Evolutionary conservation across 2,797 vertebrate genomes (phyloP).

Genomic region (Mormyrus proboscirostris): DNA sequence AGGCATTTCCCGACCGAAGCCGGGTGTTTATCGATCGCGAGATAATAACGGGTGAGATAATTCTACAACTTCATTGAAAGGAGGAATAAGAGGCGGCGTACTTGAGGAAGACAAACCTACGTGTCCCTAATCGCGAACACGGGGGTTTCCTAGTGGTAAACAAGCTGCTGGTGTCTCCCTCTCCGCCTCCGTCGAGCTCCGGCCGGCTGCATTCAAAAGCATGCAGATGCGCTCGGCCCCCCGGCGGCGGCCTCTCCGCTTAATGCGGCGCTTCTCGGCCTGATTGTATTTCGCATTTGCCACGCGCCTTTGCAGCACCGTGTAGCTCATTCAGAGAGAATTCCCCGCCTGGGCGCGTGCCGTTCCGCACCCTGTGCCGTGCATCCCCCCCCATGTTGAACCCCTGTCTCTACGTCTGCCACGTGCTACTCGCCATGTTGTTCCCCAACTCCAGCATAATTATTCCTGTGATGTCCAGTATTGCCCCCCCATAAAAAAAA

Average conservation of each 20-base stretch:
- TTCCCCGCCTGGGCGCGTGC: neutral
- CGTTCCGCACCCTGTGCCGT: neutral
- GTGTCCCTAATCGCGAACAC: constrained; percentile 46
- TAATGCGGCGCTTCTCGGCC: constrained; percentile 18
- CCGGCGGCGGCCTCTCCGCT: constrained; percentile 5
- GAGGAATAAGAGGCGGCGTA: constrained; percentile 75
- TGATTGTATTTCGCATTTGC: constrained; percentile 10
- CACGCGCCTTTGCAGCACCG: constrained; percentile 1
- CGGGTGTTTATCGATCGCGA: constrained; percentile 98
- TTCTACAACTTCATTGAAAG: constrained; percentile 74
- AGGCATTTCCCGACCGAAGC: constrained; percentile 89
- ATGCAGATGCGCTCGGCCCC: neutral
- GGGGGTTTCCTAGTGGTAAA: constrained; percentile 11
- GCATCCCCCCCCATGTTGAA: neutral
- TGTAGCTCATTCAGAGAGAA: neutral
- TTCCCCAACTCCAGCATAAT: neutral
- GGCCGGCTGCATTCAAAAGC: constrained; percentile 23
- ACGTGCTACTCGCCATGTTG: neutral
- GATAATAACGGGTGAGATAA: constrained; percentile 90
- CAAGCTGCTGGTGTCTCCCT: constrained; percentile 17
- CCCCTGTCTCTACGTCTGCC: neutral
- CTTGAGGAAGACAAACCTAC: constrained; percentile 45
- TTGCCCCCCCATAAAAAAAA: neutral
- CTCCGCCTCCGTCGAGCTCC: constrained; percentile 40
- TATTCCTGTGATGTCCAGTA: neutral